These are phyloP conservation scores for Spea hammondii DNA, from an alignment of 2,797 vertebrate genomes.

Conservation along the genomic window DNA sequence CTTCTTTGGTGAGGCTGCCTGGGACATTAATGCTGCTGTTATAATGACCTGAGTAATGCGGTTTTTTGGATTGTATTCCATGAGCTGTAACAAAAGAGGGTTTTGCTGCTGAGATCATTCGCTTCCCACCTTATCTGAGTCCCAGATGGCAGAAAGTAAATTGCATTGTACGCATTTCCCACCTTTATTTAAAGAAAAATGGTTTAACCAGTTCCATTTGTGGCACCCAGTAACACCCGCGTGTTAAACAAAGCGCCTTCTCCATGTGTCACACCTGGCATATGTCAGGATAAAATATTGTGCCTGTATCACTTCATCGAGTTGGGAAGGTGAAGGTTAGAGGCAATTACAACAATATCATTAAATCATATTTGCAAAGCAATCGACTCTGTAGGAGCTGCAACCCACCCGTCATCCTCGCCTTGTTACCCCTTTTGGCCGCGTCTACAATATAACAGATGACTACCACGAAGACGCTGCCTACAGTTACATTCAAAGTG, in stretches of 20 bases:
- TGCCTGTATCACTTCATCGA: conserved; percentile 20
- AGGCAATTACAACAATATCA: conserved; percentile 24
- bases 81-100: no score
- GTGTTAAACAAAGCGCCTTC: neutral
- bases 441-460: conserved; percentile 25
- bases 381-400: conserved; percentile 22
- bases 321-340: conserved; percentile 38
- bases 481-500: neutral
- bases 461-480: conserved; percentile 22
- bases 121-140: neutral
- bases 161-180: neutral
- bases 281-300: conserved; percentile 31
- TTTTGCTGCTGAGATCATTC: neutral
- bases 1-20: no score
- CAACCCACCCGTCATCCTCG: conserved; percentile 29
- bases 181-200: neutral
- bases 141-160: neutral
- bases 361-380: conserved; percentile 42
- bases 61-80: no score
- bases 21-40: no score
- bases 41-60: no score
- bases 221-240: neutral
- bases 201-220: neutral
- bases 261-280: neutral
- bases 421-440: conserved; percentile 27